Conservation (phyloP, 2,888 invertebrate genomes). For the Troilus luridus region DNA sequence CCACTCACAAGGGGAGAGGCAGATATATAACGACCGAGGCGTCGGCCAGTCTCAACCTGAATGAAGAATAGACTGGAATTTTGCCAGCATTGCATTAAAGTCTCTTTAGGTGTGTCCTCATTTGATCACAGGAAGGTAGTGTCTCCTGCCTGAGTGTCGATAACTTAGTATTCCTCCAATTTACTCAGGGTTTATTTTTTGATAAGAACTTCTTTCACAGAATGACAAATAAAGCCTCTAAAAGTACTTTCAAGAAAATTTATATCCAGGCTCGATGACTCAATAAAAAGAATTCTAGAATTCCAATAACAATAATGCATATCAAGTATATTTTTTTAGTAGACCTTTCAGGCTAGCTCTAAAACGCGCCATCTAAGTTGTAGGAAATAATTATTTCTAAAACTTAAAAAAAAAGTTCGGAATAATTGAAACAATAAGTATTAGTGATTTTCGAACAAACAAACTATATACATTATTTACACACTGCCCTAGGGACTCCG, state of each 20-base stretch:
- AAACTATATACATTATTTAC: too few species aligned
- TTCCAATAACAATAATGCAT: neutral
- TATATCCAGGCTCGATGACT: neutral
- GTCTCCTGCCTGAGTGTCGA: neutral
- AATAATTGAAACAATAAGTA: too few species aligned
- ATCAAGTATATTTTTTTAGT: too few species aligned
- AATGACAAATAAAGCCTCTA: neutral
- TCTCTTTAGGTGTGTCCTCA: slow-evolving; percentile 24
- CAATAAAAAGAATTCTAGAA: neutral
- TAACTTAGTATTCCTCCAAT: neutral
- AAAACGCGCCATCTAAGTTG: too few species aligned
- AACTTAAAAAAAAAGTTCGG: too few species aligned
- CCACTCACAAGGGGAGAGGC: neutral
- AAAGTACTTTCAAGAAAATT: neutral
- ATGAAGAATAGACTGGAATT: slow-evolving; percentile 8
- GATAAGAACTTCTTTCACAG: neutral
- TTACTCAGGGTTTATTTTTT: neutral
- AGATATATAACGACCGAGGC: slow-evolving; percentile 14
- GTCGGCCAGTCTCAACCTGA: neutral
- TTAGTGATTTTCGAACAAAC: too few species aligned
- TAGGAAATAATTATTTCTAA: too few species aligned
- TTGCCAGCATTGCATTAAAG: slow-evolving; percentile 16
- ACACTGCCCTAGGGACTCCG: too few species aligned
- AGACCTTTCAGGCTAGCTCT: too few species aligned
- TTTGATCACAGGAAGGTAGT: neutral